Evolutionary conservation across 2,113 vertebrate genomes (phyloP).

Genomic region (Tragelaphus buxtoni): DNA sequence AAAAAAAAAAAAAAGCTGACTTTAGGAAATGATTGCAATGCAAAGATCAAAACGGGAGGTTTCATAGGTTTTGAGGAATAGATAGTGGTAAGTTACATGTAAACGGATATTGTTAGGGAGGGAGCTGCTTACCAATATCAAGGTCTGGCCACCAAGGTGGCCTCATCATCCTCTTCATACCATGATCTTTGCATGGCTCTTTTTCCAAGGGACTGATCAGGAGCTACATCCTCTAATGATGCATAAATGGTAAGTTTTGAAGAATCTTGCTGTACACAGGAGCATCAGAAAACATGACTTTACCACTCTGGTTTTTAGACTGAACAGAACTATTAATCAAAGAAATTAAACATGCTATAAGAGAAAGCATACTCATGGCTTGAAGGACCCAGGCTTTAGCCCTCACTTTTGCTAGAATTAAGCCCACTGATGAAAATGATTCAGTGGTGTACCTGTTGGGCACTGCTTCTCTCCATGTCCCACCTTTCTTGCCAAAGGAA

Average conservation of each 20-base stretch:
- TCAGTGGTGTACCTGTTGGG: slow-evolving; percentile 17
- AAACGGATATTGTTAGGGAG: neutral
- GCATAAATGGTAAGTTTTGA: neutral
- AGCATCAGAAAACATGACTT: neutral
- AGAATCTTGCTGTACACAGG: neutral
- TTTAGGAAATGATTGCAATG: neutral
- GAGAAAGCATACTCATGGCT: neutral
- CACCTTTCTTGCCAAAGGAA: slow-evolving; percentile 23
- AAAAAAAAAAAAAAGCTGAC: neutral
- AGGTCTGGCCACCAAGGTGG: neutral
- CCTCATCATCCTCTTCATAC: neutral
- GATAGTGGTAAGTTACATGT: neutral
- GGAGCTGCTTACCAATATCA: neutral
- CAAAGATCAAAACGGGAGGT: neutral
- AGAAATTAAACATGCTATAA: neutral
- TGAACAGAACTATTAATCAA: slow-evolving; percentile 17
- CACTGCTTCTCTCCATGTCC: neutral
- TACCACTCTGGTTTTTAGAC: neutral
- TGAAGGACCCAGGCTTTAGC: neutral
- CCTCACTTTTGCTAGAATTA: neutral
- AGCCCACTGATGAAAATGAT: neutral
- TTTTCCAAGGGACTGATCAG: neutral
- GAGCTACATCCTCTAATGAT: neutral
- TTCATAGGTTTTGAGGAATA: neutral
- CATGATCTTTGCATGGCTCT: neutral